Base-by-base conservation (phyloP, 2,888 invertebrate genomes). In the Diogma glabrata region DNA sequence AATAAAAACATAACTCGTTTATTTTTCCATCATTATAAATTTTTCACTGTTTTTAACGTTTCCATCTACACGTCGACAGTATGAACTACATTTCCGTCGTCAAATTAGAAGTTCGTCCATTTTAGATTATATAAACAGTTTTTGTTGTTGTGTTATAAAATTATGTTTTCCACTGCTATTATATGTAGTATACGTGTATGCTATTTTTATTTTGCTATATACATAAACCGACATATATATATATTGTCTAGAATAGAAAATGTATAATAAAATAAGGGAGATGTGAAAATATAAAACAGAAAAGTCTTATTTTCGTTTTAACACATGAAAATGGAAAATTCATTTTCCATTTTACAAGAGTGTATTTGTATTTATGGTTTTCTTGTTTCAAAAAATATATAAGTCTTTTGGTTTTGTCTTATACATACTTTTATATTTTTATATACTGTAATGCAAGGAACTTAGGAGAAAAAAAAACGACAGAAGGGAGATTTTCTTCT, bases 101-200 rank as follows among this genome's bases (percentile, higher is more conserved):
- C 46, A 46, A 46, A 46, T 46, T 46, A 46, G 46, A 46, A 46
- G 46, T 46, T 46, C 46, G 46, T 46, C 46, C 46, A 46, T 46
- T 46, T 46, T 46, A 46, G 46, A 24, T 22, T 24, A 46, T 16
- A 46, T 46, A 43, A 9, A 43, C 23, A 43, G 20, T 22, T 43
- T 43, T 43, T 43, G 22, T 22, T 43, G 20, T 43, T 23, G n/a
- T 23, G 20, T 14, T 23, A 43, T 43, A 43, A n/a, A n/a, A n/a
- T n/a, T n/a, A n/a, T n/a, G n/a, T n/a, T n/a, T n/a, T n/a, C n/a
- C 22, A 43, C 22, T 40, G 40, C 22, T 10, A 16, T 38, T 40
- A 5, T 40, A 40, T 40, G 40, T 40, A 20, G 40, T 40, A 12
- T 22, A 22, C 23, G 10, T 43, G 8, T 43, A 8, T 22, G n/a